These are phyloP conservation scores for Euglossa dilemma DNA, from an alignment of 1,140 invertebrate species.

Conservation along the genomic window DNA sequence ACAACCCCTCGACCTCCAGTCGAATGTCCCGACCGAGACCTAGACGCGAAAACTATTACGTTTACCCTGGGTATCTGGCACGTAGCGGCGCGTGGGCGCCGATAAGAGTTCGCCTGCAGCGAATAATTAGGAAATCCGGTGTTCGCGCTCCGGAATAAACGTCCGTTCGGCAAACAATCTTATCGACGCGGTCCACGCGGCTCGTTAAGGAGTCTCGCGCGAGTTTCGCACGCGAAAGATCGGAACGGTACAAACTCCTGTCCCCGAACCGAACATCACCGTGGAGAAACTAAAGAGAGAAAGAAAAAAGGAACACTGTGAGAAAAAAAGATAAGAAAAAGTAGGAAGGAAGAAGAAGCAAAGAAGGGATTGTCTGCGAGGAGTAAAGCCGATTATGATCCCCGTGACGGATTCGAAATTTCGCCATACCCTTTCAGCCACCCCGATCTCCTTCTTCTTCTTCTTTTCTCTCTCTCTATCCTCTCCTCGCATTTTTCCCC, in stretches of 20 bases:
- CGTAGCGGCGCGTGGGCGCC: conserved; percentile 26
- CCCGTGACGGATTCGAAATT: conserved; percentile 59
- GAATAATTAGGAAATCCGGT: conserved; percentile 48
- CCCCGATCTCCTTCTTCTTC: too few relatives aligned
- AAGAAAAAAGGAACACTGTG: background rate
- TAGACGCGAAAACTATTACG: conserved; percentile 21
- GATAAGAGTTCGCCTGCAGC: conserved; percentile 24
- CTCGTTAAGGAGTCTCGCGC: conserved; percentile 66
- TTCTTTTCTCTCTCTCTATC: too few relatives aligned
- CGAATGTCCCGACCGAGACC: background rate
- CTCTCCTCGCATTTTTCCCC: conserved; percentile 5
- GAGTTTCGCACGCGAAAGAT: conserved; percentile 56
- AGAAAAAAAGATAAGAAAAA: background rate
- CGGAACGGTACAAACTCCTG: conserved; percentile 13
- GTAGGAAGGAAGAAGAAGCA: background rate
- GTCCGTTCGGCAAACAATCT: conserved; percentile 55
- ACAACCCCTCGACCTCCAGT: too few relatives aligned
- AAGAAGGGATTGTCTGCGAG: conserved; percentile 26
- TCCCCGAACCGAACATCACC: too few relatives aligned
- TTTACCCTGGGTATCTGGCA: conserved; percentile 28
- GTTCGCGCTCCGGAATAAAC: conserved; percentile 32
- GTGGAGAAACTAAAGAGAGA: background rate
- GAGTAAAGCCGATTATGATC: conserved; percentile 66
- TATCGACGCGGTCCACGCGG: conserved; percentile 63
- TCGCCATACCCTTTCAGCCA: conserved; percentile 27